phyloP scores from a whole-genome alignment of 1,140 invertebrate genomes.

The Agraylea sexmaculata region DNA sequence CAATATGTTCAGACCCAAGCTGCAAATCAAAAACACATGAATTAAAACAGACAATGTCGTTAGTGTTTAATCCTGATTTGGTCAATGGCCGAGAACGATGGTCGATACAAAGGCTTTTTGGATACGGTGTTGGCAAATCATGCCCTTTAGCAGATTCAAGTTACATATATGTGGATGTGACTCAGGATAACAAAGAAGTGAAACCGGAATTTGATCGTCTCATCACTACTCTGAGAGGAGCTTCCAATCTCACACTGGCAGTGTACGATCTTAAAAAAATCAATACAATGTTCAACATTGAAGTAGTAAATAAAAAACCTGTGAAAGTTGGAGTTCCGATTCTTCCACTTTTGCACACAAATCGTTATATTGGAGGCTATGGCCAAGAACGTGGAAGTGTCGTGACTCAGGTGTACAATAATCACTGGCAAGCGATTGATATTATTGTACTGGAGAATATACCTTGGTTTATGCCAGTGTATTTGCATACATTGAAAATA shows the following conservation, averaged over 20 bases:
- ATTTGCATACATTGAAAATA: conserved; percentile 77
- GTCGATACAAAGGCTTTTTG: conserved; percentile 79
- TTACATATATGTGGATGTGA: conserved; percentile 74
- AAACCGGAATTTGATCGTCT: conserved; percentile 46
- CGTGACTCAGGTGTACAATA: conserved; percentile 68
- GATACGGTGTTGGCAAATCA: conserved; percentile 59
- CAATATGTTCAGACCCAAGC: conserved; percentile 51
- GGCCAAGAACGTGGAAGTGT: conserved; percentile 80
- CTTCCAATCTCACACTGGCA: conserved; percentile 49
- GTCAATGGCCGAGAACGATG: conserved; percentile 60
- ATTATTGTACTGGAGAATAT: conserved; percentile 66
- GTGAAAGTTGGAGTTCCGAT: conserved; percentile 35
- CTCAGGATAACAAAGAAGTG: conserved; percentile 43
- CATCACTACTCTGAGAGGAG: conserved; percentile 50
- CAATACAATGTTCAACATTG: conserved; percentile 57
- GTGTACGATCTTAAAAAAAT: conserved; percentile 52
- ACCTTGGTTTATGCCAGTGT: conserved; percentile 91
- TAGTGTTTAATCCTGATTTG: conserved; percentile 73
- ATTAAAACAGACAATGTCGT: conserved; percentile 69
- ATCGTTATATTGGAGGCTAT: conserved; percentile 73
- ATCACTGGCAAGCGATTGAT: conserved; percentile 56
- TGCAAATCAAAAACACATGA: conserved; percentile 60
- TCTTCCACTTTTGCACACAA: conserved; percentile 59
- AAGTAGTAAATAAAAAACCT: conserved; percentile 36
- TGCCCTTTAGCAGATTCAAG: conserved; percentile 71